Conservation (phyloP, 2,113 vertebrate genomes). For the Phyllopteryx taeniolatus region DNA sequence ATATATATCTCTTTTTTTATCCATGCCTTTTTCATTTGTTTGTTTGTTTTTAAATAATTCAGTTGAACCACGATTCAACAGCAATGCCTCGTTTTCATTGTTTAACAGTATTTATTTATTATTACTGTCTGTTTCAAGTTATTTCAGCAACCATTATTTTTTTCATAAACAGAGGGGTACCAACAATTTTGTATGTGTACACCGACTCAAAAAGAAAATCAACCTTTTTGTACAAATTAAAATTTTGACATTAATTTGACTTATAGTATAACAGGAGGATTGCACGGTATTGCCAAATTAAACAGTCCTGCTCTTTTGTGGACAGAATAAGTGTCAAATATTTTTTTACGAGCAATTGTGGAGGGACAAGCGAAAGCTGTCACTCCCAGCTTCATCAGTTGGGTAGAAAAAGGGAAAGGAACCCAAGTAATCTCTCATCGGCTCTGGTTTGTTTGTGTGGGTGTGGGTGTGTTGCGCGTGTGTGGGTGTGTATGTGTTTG, state of each 20-base stretch:
- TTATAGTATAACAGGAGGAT: too few species aligned
- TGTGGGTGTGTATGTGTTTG: conserved; percentile 19
- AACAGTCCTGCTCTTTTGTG: conserved; percentile 45
- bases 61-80: too few species aligned
- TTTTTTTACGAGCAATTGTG: conserved; percentile 36
- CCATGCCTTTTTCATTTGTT: not conserved
- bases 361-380: conserved; percentile 35
- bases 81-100: too few species aligned
- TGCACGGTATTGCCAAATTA: conserved; percentile 53
- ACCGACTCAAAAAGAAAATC: not conserved
- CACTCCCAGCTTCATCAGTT: conserved; percentile 44
- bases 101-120: too few species aligned
- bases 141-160: too few species aligned
- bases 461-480: not conserved
- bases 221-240: not conserved
- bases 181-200: not conserved
- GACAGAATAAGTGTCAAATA: conserved; percentile 47
- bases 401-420: conserved; percentile 25
- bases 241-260: too few species aligned
- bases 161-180: too few species aligned
- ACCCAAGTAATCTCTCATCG: conserved; percentile 12
- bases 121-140: too few species aligned
- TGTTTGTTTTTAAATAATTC: too few species aligned
- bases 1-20: not conserved
- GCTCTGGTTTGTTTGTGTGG: not conserved